phyloP scores from a whole-genome alignment of 2,113 vertebrate genomes.

The Taurulus bubalis region DNA sequence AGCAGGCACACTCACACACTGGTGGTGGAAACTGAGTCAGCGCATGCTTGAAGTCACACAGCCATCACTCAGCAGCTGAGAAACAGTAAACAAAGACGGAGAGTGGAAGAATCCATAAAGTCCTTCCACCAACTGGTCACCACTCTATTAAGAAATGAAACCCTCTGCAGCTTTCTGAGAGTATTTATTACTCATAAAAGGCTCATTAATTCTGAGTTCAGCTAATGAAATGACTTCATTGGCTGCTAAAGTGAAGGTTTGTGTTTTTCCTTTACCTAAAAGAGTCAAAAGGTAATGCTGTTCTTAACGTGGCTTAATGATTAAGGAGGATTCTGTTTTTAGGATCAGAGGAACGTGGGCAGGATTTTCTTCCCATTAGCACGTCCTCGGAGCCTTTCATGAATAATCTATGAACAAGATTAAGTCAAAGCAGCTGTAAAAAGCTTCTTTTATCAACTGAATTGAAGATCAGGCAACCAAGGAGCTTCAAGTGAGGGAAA shows the following conservation, averaged over 20 bases:
- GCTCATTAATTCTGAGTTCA: background rate
- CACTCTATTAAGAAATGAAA: background rate
- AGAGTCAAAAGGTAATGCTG: background rate
- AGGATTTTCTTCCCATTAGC: slow-evolving; percentile 23
- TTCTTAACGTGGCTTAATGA: background rate
- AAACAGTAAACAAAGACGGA: slow-evolving; percentile 53
- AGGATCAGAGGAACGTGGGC: slow-evolving; percentile 5
- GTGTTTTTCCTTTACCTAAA: background rate
- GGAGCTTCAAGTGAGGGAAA: slow-evolving; percentile 2
- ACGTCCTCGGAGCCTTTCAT: background rate
- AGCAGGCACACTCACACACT: slow-evolving; percentile 49
- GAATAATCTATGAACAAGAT: slow-evolving; percentile 34
- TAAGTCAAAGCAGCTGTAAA: slow-evolving; percentile 15
- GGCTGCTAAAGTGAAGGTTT: background rate
- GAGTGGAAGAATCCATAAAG: slow-evolving; percentile 19
- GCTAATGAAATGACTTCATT: background rate
- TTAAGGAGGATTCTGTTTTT: slow-evolving; percentile 2
- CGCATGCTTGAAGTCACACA: slow-evolving; percentile 66
- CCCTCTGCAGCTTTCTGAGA: background rate
- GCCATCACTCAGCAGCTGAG: slow-evolving; percentile 42
- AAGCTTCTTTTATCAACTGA: slow-evolving; percentile 3
- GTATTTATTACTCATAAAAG: background rate
- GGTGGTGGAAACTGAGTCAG: slow-evolving; percentile 70
- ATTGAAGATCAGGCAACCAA: slow-evolving; percentile 1
- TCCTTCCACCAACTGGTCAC: slow-evolving; percentile 6